Evolutionary conservation across 2,113 vertebrate species (phyloP).

Genomic region (Pristiophorus japonicus): DNA sequence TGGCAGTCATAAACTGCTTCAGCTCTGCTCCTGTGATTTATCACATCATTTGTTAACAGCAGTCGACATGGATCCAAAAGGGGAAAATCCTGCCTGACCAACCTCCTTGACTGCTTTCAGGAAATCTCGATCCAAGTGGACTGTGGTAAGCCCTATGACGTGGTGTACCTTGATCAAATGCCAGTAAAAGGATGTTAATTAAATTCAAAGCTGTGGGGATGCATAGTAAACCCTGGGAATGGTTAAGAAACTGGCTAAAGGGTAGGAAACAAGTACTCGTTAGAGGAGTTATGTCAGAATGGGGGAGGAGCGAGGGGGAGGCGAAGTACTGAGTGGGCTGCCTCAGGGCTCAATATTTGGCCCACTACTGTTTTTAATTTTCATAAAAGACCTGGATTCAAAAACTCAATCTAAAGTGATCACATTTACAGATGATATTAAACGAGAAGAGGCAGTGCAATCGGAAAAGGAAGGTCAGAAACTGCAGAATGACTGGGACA

Average conservation of each 20-base stretch:
- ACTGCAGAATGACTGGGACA: background rate
- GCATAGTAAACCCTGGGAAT: conserved; percentile 5
- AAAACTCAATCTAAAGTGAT: background rate
- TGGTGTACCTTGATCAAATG: conserved; percentile 10
- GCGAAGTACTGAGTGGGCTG: background rate
- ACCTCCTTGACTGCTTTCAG: conserved; percentile 15
- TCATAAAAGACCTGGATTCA: background rate
- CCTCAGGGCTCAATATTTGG: background rate
- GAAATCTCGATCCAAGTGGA: background rate
- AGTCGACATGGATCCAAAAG: background rate
- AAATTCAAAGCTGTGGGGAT: conserved; percentile 14
- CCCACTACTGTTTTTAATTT: background rate
- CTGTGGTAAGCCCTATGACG: background rate
- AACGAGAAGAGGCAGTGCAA: background rate
- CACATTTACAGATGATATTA: background rate
- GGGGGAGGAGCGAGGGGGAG: background rate
- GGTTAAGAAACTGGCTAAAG: conserved; percentile 7
- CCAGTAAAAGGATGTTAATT: conserved; percentile 13
- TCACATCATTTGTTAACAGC: conserved; percentile 22
- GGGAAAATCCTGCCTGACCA: conserved; percentile 8
- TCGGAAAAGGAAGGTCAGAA: background rate
- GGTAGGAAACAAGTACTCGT: conserved; percentile 27
- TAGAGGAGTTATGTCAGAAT: conserved; percentile 8
- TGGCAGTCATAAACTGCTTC: background rate
- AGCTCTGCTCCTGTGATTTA: conserved; percentile 21